These are phyloP conservation scores for Nansenia antarctica DNA, from an alignment of 2,113 vertebrate genomes.

Conservation along the genomic window DNA sequence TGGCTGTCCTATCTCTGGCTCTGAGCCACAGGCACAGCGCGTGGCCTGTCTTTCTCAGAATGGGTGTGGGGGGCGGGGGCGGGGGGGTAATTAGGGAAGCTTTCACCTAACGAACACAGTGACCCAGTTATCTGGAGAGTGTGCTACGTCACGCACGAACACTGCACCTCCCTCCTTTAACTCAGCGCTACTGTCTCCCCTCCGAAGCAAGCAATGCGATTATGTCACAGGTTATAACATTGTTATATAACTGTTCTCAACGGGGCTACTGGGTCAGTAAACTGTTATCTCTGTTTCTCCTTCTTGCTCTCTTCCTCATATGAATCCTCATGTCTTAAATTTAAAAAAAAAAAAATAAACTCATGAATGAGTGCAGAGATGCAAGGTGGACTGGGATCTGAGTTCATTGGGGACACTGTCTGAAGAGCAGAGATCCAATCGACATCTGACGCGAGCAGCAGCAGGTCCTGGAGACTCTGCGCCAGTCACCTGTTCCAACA, in stretches of 20 bases:
- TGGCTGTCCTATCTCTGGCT: constrained; percentile 49
- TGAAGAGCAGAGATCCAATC: constrained; percentile 54
- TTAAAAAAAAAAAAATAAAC: constrained; percentile 19
- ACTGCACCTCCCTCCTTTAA: constrained; percentile 51
- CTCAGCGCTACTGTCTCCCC: constrained; percentile 58
- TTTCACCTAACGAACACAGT: constrained; percentile 70
- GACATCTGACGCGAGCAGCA: constrained; percentile 54
- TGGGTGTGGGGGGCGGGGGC: constrained; percentile 36
- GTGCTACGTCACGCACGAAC: constrained; percentile 66
- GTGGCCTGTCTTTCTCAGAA: constrained; percentile 66
- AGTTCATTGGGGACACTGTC: constrained; percentile 37
- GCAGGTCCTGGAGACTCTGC: constrained; percentile 36
- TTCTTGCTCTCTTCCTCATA: constrained; percentile 23
- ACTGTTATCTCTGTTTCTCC: constrained; percentile 45
- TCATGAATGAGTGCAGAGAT: constrained; percentile 24
- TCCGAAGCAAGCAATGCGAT: constrained; percentile 60
- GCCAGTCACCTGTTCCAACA: constrained; percentile 57
- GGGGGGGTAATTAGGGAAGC: constrained; percentile 44
- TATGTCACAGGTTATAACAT: constrained; percentile 75
- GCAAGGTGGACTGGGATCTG: constrained; percentile 1
- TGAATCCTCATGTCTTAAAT: constrained; percentile 17
- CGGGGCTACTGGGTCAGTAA: constrained; percentile 72
- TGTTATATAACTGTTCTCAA: constrained; percentile 74
- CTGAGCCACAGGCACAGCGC: constrained; percentile 28
- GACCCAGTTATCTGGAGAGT: constrained; percentile 76